Base-by-base conservation (phyloP, 2,888 invertebrate genomes). In the Arrhopalites spinosus region DNA sequence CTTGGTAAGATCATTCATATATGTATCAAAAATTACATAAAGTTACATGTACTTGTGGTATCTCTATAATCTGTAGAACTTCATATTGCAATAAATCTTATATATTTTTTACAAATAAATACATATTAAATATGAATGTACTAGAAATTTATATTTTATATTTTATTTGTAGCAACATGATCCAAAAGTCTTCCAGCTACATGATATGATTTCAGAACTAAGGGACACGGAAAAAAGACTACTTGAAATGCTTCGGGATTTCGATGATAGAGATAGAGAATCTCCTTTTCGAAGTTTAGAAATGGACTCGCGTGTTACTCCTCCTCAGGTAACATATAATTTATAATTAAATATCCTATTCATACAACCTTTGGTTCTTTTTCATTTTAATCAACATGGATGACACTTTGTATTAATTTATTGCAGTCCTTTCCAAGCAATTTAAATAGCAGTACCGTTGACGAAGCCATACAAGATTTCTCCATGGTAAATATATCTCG, bases 201-300 rank as follows among this genome's bases (percentile, higher is more conserved):
- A 88, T 83, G 88, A 87, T 85, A 91, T 91, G 89, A 88, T 90
- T 83, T 89, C 88, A 85, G 89, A 90, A 86, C 87, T 91, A 81
- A 88, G 88, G 85, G 91, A 91, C 85, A 91, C 91, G 84, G 91
- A 91, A 86, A 87, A 85, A 75, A 91, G 91, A 85, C 86, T 91
- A 81, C 87, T 88, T 83, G 87, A 86, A 83, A 87, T 91, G 77
- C 86, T 91, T 83, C 53, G 69, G 8, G 74, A 69, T 30, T 74
- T 68, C n/a, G n/a, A n/a, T 47, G 74, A 74, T 29, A 36, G 36
- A 36, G 36, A 36, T 7, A 15, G 23, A 29, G 67, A 67, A 69
- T 43, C 61, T 2, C 59, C 59, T n/a, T 17, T 29, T 29, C 17
- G 53, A 53, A 69, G 20, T 69, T 23, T 20, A 50, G 17, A 50